phyloP scores from a whole-genome alignment of 2,888 invertebrate genomes.

The Drosophila multiciliata region DNA sequence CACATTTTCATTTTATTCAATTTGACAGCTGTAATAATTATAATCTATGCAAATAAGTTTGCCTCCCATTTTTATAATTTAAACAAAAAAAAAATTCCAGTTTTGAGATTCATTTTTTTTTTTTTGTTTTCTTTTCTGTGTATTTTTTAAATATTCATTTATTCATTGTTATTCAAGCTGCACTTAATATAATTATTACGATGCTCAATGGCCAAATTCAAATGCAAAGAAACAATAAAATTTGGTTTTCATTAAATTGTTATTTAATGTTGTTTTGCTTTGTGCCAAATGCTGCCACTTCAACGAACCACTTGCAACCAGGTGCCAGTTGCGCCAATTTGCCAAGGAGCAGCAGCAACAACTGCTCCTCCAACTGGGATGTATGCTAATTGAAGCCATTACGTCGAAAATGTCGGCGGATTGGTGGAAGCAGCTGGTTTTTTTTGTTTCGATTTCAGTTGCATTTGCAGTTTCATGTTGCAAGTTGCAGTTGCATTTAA shows the following conservation, averaged over 20 bases:
- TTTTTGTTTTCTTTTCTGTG: not conserved
- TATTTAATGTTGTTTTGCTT: slow-evolving; percentile 5
- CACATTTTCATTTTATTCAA: not conserved
- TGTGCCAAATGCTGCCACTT: slow-evolving; percentile 52
- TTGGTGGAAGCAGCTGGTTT: not conserved
- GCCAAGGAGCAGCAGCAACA: slow-evolving; percentile 6
- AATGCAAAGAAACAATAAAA: slow-evolving; percentile 1
- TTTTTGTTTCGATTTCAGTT: slow-evolving; percentile 15
- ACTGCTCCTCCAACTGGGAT: slow-evolving; percentile 27
- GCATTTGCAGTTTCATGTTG: slow-evolving; percentile 9
- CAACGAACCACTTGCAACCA: slow-evolving; percentile 42
- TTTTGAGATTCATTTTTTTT: not conserved
- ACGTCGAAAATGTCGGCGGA: slow-evolving; percentile 45
- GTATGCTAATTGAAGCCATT: slow-evolving; percentile 75
- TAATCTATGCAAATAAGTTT: not conserved
- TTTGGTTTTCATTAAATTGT: slow-evolving; percentile 21
- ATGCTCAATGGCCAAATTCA: not conserved
- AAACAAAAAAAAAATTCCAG: not conserved
- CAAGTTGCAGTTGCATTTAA: not conserved
- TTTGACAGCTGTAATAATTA: not conserved
- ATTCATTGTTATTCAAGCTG: not conserved
- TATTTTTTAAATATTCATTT: not conserved
- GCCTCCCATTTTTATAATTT: not conserved
- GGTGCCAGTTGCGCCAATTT: slow-evolving; percentile 5
- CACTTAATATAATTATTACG: not conserved